These are phyloP conservation scores for Tamias sibiricus DNA, from an alignment of 2,113 vertebrate genomes.

Conservation along the genomic window DNA sequence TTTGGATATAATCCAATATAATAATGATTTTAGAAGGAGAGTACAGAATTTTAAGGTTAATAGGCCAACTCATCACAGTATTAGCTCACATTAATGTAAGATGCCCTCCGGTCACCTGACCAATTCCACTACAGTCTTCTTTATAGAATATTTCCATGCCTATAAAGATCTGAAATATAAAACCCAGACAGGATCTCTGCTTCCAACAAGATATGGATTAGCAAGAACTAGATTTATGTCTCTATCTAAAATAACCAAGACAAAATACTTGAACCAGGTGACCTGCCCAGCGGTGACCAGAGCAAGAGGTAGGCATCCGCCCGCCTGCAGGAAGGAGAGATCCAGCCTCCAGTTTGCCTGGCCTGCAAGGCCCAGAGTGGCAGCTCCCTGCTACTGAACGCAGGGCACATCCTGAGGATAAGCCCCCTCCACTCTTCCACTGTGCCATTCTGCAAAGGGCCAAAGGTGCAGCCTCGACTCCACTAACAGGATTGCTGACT, in stretches of 20 bases:
- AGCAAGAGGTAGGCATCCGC: too few species aligned
- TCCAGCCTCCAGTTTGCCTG: too few species aligned
- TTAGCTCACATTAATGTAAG: background rate
- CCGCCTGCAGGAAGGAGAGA: too few species aligned
- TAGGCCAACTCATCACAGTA: background rate
- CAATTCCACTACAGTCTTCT: background rate
- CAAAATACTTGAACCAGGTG: constrained; percentile 22
- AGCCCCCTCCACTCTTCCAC: too few species aligned
- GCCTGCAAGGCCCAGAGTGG: too few species aligned
- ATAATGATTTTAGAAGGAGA: background rate
- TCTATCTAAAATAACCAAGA: background rate
- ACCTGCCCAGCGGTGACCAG: too few species aligned
- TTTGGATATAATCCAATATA: background rate
- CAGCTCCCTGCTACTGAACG: too few species aligned
- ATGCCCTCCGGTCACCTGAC: background rate
- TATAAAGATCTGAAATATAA: background rate
- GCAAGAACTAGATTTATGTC: background rate
- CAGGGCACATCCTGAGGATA: too few species aligned
- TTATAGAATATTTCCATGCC: background rate
- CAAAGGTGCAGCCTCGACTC: too few species aligned
- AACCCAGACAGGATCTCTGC: background rate
- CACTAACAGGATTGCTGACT: too few species aligned
- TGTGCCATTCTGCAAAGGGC: too few species aligned
- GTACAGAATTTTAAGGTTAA: background rate
- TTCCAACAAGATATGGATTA: background rate